Evolutionary conservation across 2,797 vertebrate species (phyloP), one percentile per base, ranked within the genome.

Genomic region (Parambassis ranga): DNA sequence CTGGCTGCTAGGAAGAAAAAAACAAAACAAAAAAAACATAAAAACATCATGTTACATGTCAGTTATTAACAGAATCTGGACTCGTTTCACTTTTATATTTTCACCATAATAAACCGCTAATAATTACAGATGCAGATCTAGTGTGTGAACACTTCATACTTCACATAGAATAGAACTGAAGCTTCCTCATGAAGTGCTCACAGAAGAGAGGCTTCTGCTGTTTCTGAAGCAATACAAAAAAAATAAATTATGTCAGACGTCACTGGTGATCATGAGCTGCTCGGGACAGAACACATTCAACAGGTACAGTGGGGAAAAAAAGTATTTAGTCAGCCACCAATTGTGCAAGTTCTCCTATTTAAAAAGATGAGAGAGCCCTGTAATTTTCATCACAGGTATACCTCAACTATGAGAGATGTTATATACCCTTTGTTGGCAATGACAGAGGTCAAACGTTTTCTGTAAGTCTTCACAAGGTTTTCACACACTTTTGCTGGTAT

Each of bases 131-230:
- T 19, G 16, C 22, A 59, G n/a, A n/a, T 33, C 18, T 9, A 28
- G 28, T 27, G 13, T 23, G 7, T 22, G 28, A 14, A 52, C 52
- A 13, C 20, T 27, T 16, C 26, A 23, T 4, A 27, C 10, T 22
- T 42, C 23, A 52, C 23, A 56, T 22, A 69, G 50, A 33, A 20
- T 23, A 44, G 11, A 62, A 65, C 11, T 32, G 9, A 74, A 46
- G 16, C 26, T 50, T 31, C 47, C 46, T 35, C 23, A 30, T 53
- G 23, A 64, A 51, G 66, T 37, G 49, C 16, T 8, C 49, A 60
- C 14, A 38, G 27, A 52, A 28, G 2, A 28, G 2, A 61, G 19
- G 24, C 3, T 1, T 27, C 11, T 57, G 24, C 9, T 56, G 48
- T 35, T 9, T 36, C n/a, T 22, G 24, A 47, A 6, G 11, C 28